Evolutionary conservation across 2,797 vertebrate genomes (phyloP), one percentile per base, ranked within the genome.

Genomic region (Protosalanx chinensis): DNA sequence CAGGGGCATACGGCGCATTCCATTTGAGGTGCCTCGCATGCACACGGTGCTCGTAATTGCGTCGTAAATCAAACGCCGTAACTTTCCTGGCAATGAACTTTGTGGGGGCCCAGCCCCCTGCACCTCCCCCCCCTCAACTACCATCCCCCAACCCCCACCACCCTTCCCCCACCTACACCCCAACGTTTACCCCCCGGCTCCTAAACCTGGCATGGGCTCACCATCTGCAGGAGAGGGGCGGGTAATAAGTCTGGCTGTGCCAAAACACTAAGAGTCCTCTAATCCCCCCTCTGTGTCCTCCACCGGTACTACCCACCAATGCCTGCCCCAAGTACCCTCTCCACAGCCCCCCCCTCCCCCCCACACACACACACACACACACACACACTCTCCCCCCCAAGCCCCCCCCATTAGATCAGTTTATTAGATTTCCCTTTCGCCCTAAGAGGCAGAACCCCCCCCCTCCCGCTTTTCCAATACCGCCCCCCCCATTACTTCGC

Each of bases 351-450:
- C 62, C 37, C 64, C 67, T 87, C 85, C 23, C 23, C 23, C 23
- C 23, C 84, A 86, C 88, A 88, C 37, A 12, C 37, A 41, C 37
- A 41, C 37, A n/a, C n/a, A n/a, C n/a, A n/a, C 84, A 86, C 88
- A 88, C 37, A 12, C 37, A 41, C 37, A 46, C 41, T 12, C 85
- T 88, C 90, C 85, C 88, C 90, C 85, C 88, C 84, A 86, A 82
- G 23, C 23, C 87, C 88, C 85, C 88, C 84, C 88, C 90, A 91
- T 91, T 90, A 91, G 88, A 85, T 84, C 72, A 82, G 80, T 88
- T 92, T 92, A 92, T 92, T 92, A 91, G 87, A 92, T 92, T 91
- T 90, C 88, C 88, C 88, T 86, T 80, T 86, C 73, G 79, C 90
- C 85, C 88, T 87, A 84, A 91, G 87, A 91, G 86, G 86, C 89